Conservation (phyloP, 2,113 vertebrate species). For the Dromaius novaehollandiae region DNA sequence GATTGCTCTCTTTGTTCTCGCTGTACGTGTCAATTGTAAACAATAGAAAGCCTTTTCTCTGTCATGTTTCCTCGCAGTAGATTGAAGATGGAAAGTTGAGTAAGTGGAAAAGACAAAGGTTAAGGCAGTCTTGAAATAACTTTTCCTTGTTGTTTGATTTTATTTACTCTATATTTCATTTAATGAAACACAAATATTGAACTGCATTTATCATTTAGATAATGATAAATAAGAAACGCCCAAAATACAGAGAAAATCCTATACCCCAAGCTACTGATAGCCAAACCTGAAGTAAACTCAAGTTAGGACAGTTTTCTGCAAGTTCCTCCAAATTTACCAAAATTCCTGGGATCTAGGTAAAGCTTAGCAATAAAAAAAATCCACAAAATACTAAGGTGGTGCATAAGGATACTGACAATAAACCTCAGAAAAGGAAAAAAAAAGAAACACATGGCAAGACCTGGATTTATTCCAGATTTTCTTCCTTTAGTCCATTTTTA, state of each 20-base stretch:
- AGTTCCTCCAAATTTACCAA: background rate
- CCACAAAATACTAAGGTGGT: background rate
- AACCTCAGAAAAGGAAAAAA: background rate
- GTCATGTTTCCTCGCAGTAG: constrained; percentile 28
- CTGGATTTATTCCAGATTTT: background rate
- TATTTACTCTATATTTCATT: background rate
- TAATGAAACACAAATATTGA: background rate
- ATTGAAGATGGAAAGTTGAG: constrained; percentile 38
- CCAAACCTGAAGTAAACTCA: background rate
- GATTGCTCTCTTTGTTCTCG: constrained; percentile 62
- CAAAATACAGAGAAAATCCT: background rate
- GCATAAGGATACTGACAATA: background rate
- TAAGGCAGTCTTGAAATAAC: background rate
- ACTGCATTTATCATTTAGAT: background rate
- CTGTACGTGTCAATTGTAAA: constrained; percentile 65
- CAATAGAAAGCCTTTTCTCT: constrained; percentile 67
- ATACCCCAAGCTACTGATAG: background rate
- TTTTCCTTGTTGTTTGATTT: background rate
- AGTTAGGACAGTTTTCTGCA: background rate
- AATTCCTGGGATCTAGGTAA: background rate
- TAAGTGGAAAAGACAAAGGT: constrained; percentile 32
- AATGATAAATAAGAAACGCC: background rate
- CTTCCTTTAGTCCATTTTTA: background rate
- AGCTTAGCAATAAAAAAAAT: background rate
- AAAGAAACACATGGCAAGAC: background rate